These are phyloP conservation scores for Tiliacea citrago DNA, from an alignment of 2,888 invertebrate species.

Conservation along the genomic window DNA sequence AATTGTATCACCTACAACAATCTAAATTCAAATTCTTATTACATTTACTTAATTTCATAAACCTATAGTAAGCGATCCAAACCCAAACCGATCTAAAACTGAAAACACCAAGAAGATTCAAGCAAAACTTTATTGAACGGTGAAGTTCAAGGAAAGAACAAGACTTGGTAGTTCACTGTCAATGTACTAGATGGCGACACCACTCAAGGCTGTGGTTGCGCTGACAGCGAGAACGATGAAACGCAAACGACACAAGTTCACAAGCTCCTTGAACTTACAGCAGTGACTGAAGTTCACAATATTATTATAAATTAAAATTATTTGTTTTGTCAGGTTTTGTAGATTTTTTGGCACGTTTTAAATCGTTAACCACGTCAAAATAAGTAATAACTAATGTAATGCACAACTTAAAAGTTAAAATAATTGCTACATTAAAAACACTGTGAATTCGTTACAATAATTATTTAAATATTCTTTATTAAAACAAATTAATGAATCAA, in stretches of 20 bases:
- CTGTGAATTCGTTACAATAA: background rate
- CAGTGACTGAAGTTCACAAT: background rate
- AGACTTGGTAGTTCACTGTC: slow-evolving; percentile 47
- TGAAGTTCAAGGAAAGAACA: slow-evolving; percentile 42
- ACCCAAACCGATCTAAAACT: background rate
- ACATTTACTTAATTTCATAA: background rate
- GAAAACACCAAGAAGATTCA: background rate
- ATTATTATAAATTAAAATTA: background rate
- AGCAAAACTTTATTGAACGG: background rate
- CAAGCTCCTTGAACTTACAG: slow-evolving; percentile 14
- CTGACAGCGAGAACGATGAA: background rate
- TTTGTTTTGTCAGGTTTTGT: background rate
- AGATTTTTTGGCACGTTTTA: too few relatives aligned
- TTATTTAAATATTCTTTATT: too few relatives aligned
- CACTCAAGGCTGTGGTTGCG: slow-evolving; percentile 28
- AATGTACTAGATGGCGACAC: slow-evolving; percentile 56
- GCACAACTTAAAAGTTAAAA: background rate
- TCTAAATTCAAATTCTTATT: background rate
- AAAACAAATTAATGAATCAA: background rate
- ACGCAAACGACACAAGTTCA: background rate
- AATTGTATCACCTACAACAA: too few relatives aligned
- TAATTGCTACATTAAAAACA: background rate
- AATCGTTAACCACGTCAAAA: too few relatives aligned
- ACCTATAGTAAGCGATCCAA: too few relatives aligned
- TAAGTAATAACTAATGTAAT: background rate